Evolutionary conservation across 2,797 vertebrate species (phyloP), one percentile per base, ranked within the genome.

Genomic region (Morelia viridis): DNA sequence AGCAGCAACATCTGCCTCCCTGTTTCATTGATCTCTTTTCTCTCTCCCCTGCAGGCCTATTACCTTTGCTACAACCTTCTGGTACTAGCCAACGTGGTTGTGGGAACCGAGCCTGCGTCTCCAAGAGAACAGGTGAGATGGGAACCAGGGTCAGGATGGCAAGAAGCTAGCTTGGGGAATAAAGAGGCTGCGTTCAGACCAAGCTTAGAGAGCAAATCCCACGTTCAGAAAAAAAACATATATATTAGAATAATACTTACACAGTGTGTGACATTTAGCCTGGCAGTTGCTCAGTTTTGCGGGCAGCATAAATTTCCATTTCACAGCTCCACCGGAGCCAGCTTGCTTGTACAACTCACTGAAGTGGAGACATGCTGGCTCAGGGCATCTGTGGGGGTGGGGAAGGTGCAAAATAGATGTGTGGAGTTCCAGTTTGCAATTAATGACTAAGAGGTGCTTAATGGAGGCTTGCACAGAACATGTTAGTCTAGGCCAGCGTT

Each of bases 1-100:
- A 80, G 8, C 50, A 41, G 4, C 6, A 24, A 22, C n/a, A 10
- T 12, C 24, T 57, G 31, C n/a, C 1, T 5, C 22, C 31, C 9
- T 85, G 46, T 22, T 17, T 61, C 17, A 53, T 5, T 0, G 0
- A 83, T 19, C 50, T 19, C 11, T 26, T 31, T 68, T n/a, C n/a
- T 84, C 50, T 0, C 8, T 35, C 2, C 22, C 17, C 7, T 85
- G 41, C 71, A 97, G 96, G 93, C 89, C 85, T 96, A 91, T 90
- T 97, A 96, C 92, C 90, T 97, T 85, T 96, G 95, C 92, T 89
- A 95, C 92, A 97, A 94, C 93, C 96, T 97, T 87, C 94, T 97
- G 93, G 94, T 13, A 0, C 94, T 97, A 89, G 96, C 96, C 0
- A 94, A 95, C 2, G 64, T 93, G 57, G 95, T 96, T 57, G 96